Evolutionary conservation across 2,888 invertebrate genomes (phyloP).

Genomic region (Diarsia mendica): DNA sequence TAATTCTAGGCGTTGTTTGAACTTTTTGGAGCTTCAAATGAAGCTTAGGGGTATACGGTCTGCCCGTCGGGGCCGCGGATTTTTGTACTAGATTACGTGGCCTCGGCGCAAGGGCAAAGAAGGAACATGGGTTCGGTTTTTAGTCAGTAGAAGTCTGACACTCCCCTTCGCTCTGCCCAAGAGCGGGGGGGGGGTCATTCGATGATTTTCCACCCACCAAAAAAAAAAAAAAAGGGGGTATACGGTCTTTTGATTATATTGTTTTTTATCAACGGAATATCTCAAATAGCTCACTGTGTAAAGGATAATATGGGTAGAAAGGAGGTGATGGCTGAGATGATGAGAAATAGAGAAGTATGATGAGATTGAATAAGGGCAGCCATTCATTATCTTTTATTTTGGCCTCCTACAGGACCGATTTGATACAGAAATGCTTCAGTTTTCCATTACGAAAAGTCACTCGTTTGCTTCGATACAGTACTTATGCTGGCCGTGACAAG

Average conservation of each 20-base stretch:
- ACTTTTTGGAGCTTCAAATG: conserved; percentile 25
- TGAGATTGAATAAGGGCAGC: background rate
- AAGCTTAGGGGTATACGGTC: background rate
- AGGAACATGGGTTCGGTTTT: too few relatives aligned
- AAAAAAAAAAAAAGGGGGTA: too few relatives aligned
- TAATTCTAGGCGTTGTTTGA: conserved; percentile 41
- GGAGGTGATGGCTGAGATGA: background rate
- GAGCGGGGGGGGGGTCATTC: too few relatives aligned
- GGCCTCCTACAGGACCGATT: too few relatives aligned
- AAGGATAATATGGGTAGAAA: background rate
- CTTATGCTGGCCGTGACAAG: background rate
- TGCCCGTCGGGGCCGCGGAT: too few relatives aligned
- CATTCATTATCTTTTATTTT: too few relatives aligned
- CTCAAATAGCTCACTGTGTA: background rate
- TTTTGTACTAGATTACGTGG: too few relatives aligned
- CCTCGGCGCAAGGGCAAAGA: too few relatives aligned
- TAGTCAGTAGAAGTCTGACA: too few relatives aligned
- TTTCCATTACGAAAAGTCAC: background rate
- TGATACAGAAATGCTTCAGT: background rate
- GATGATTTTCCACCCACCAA: too few relatives aligned
- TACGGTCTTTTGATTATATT: background rate
- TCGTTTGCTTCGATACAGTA: background rate
- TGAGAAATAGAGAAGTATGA: background rate
- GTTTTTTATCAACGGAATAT: background rate
- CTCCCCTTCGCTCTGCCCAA: too few relatives aligned